Percentiles rank a stretch among this genome's conserved stretches.
These are phyloP conservation scores for Sylvilagus bachmani DNA, from an alignment of 2,113 vertebrate species.

Conservation along the genomic window DNA sequence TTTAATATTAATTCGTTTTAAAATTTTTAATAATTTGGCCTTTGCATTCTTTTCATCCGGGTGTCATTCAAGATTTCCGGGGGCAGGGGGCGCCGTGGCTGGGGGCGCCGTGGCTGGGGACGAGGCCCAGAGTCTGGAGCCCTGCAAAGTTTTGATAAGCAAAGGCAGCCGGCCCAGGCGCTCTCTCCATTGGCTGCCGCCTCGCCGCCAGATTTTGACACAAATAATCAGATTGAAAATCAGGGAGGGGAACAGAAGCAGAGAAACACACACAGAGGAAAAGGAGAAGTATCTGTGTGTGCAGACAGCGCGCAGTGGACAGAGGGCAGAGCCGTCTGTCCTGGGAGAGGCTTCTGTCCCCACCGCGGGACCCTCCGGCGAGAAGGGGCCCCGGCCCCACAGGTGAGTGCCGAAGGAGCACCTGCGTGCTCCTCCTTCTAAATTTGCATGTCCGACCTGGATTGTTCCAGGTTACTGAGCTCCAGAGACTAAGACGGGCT, in stretches of 20 bases:
- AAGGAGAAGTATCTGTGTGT: conserved; percentile 95
- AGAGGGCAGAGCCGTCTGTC: conserved; percentile 84
- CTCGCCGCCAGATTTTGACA: conserved; percentile 92
- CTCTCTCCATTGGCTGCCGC: conserved; percentile 86
- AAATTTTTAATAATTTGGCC: conserved; percentile 8
- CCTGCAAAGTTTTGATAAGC: conserved; percentile 91
- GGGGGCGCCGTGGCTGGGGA: not conserved
- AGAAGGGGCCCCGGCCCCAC: conserved; percentile 75
- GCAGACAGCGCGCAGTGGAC: conserved; percentile 81
- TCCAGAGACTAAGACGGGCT: not conserved
- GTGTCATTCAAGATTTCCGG: conserved; percentile 63
- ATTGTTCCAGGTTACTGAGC: too few relatives aligned
- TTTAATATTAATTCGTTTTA: not conserved
- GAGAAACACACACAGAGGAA: conserved; percentile 67
- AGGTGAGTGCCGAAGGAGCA: conserved; percentile 82
- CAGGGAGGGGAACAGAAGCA: conserved; percentile 89
- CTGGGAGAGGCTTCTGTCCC: conserved; percentile 73
- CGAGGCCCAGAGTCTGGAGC: conserved; percentile 77
- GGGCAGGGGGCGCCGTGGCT: not conserved
- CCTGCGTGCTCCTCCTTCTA: not conserved
- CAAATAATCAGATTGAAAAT: conserved; percentile 94
- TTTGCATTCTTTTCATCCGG: conserved; percentile 61
- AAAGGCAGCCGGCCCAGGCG: conserved; percentile 83
- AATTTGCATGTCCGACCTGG: not conserved
- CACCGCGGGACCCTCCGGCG: not conserved